Conservation (phyloP, 1,140 invertebrate species). For the Panagrolaimus sp. region DNA sequence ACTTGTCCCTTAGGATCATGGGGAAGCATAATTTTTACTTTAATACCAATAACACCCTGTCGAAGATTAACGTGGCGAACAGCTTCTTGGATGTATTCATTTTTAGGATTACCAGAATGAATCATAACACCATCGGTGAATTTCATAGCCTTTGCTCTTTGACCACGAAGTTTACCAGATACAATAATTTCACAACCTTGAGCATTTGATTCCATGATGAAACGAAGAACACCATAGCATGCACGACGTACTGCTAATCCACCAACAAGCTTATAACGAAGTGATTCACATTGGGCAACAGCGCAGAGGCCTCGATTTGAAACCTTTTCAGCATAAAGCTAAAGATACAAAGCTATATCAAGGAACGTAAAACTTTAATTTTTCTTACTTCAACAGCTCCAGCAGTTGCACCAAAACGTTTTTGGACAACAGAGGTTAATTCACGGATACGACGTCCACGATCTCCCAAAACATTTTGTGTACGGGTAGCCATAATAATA, state of each 20-base stretch:
- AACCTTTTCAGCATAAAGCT: slow-evolving; percentile 95
- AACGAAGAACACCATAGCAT: slow-evolving; percentile 95
- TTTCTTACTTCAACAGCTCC: slow-evolving; percentile 74
- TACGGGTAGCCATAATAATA: slow-evolving; percentile 96
- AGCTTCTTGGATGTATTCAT: slow-evolving; percentile 95
- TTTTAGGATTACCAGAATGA: slow-evolving; percentile 94
- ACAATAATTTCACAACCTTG: slow-evolving; percentile 95
- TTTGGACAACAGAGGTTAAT: slow-evolving; percentile 93
- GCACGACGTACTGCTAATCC: slow-evolving; percentile 81
- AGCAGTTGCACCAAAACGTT: slow-evolving; percentile 90
- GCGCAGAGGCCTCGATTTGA: slow-evolving; percentile 94
- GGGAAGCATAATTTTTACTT: slow-evolving; percentile 99
- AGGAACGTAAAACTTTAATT: background rate
- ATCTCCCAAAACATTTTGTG: slow-evolving; percentile 93
- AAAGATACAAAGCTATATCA: slow-evolving; percentile 35
- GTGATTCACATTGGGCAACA: slow-evolving; percentile 96
- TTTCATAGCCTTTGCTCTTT: slow-evolving; percentile 99
- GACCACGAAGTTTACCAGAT: slow-evolving; percentile 93
- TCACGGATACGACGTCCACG: slow-evolving; percentile 79
- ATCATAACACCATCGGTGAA: slow-evolving; percentile 99
- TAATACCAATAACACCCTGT: slow-evolving; percentile 82
- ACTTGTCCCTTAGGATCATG: slow-evolving; percentile 93
- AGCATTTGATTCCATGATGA: slow-evolving; percentile 98
- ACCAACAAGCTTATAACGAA: slow-evolving; percentile 96
- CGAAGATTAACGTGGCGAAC: slow-evolving; percentile 91